Base-by-base conservation (phyloP, 1,140 invertebrate genomes). In the Lucilia cuprina region DNA sequence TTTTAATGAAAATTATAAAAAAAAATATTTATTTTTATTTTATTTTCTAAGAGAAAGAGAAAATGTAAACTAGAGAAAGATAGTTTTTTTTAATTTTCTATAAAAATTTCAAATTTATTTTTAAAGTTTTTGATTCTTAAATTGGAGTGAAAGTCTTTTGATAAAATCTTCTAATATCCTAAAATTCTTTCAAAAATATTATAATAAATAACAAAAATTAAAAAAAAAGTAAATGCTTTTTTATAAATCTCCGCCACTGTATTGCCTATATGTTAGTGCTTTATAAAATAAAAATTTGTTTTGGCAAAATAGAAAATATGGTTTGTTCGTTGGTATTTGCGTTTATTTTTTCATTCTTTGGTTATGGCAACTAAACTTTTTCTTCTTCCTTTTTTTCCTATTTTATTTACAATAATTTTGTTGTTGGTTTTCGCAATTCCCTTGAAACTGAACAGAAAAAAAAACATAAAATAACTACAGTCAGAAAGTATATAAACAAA, bases 281-380 rank as follows among this genome's bases (percentile, higher is more conserved):
- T n/a, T 17, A n/a, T 60, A 5, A 21, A 25, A 70, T 70, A 70
- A 70, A 70, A 70, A 70, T 70, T 70, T 70, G 65, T 70, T 41
- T 41, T 70, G 65, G 17, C 65, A 70, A 70, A 70, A 70, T 70
- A 70, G n/a, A 70, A 70, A 70, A 70, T 70, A 21, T 70, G 19
- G 65, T 70, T 70, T 70, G 19, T 60, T 60, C 55, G 55, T 17
- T 60, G 55, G 1, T 60, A n/a, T 60, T 60, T 14, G 17, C 17
- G 65, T 70, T 70, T 70, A 17, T 70, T 70, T 70, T 70, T 70
- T 70, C 9, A 14, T 21, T 65, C n/a, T 65, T 70, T 70, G 65
- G 65, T 70, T 5, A n/a, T 60, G 13, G 13, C 17, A 17, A 17
- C 17, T n/a, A 13, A 60, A 60, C 17, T 60, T 60, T 60, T 60